phyloP scores from a whole-genome alignment of 2,113 vertebrate genomes.

The Lepisosteus osseus region DNA sequence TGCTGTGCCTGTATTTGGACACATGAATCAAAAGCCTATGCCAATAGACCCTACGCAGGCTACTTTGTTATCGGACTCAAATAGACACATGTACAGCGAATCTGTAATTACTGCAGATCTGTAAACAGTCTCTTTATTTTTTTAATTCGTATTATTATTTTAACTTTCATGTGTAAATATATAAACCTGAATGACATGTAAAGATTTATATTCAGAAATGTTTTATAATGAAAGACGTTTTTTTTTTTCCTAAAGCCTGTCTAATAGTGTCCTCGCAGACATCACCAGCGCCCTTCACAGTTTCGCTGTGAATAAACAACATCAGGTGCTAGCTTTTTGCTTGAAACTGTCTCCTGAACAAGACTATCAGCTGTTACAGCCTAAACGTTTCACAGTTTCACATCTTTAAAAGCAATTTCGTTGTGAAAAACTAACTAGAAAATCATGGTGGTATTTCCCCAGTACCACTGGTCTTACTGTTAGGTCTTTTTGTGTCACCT shows the following conservation, averaged over 20 bases:
- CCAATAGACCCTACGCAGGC: conserved; percentile 85
- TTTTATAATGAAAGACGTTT: conserved; percentile 40
- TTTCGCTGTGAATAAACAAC: not conserved
- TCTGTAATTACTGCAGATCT: conserved; percentile 88
- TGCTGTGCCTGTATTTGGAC: conserved; percentile 75
- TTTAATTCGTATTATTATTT: conserved; percentile 49
- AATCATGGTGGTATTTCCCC: too few relatives aligned
- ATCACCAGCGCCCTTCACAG: conserved; percentile 10
- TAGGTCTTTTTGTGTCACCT: not conserved
- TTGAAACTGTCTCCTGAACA: too few relatives aligned
- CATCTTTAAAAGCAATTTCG: too few relatives aligned
- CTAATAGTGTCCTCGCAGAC: conserved; percentile 6
- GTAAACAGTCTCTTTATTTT: conserved; percentile 57
- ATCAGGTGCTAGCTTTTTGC: too few relatives aligned
- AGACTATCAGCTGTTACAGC: too few relatives aligned
- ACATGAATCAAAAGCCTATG: conserved; percentile 81
- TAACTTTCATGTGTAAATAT: conserved; percentile 64
- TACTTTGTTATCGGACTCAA: conserved; percentile 78
- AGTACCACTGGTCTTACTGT: too few relatives aligned
- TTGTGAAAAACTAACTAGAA: too few relatives aligned
- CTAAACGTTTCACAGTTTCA: too few relatives aligned
- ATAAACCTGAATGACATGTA: conserved; percentile 58
- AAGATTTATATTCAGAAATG: conserved; percentile 78
- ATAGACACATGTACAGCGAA: conserved; percentile 82
- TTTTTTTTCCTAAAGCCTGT: too few relatives aligned